Percentiles rank a stretch among this genome's conserved stretches.
Conservation (phyloP, 1,140 invertebrate genomes). For the Melipona quadrifasciata region DNA sequence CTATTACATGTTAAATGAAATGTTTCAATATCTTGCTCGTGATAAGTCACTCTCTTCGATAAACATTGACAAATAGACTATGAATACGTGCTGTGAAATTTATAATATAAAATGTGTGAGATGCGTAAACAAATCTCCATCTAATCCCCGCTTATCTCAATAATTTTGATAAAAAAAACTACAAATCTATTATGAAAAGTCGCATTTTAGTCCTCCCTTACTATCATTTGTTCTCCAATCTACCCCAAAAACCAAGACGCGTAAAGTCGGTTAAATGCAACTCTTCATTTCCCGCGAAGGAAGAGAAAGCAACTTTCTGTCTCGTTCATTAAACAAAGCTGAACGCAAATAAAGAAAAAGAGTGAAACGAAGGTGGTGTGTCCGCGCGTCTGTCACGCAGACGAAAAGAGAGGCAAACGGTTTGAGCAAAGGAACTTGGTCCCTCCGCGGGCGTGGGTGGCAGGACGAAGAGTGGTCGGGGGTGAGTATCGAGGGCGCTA, state of each 20-base stretch:
- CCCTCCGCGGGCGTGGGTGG: conserved; percentile 41
- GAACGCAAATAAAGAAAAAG: neutral
- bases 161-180: neutral
- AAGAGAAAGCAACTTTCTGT: neutral
- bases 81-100: too few species aligned
- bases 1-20: neutral
- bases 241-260: neutral
- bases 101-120: too few species aligned
- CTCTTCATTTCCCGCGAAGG: neutral
- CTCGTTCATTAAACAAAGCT: neutral
- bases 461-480: conserved; percentile 47
- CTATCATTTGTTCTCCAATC: neutral
- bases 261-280: neutral
- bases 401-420: conserved; percentile 43
- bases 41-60: neutral
- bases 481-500: conserved; percentile 80
- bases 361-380: conserved; percentile 25
- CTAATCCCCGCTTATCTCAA: neutral
- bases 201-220: neutral
- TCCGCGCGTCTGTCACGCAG: conserved; percentile 63
- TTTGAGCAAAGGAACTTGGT: conserved; percentile 54
- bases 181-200: neutral
- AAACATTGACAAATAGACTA: neutral
- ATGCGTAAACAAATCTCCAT: too few species aligned
- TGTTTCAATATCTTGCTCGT: neutral